Conservation (phyloP, 2,797 vertebrate species). For the Heterohyrax brucei region DNA sequence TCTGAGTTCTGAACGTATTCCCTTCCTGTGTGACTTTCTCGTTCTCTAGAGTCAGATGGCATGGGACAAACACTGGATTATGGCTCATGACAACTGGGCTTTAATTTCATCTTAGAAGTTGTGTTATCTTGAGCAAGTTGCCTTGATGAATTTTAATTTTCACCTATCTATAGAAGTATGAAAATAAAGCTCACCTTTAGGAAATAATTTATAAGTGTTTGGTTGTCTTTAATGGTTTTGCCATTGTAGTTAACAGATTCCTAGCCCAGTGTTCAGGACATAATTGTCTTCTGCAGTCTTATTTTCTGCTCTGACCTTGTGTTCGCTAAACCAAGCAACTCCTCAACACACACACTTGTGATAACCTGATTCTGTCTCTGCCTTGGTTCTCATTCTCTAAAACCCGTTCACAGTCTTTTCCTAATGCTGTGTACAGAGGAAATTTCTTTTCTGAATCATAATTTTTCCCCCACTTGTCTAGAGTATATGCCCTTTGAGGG, state of each 20-base stretch:
- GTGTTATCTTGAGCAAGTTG: not conserved
- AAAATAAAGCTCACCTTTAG: conserved; percentile 47
- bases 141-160: conserved; percentile 48
- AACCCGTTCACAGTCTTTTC: not conserved
- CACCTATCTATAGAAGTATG: not conserved
- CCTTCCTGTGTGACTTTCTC: not conserved
- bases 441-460: conserved; percentile 28
- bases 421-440: not conserved
- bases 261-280: not conserved
- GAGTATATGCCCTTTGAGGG: not conserved
- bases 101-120: conserved; percentile 29
- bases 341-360: not conserved
- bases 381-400: not conserved
- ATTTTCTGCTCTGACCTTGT: not conserved
- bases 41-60: not conserved
- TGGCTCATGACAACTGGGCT: not conserved
- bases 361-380: not conserved
- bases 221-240: conserved; percentile 11
- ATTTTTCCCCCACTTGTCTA: not conserved
- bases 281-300: not conserved
- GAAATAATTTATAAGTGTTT: not conserved
- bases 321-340: not conserved
- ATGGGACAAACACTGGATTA: not conserved
- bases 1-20: conserved; percentile 1
- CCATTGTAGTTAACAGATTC: not conserved